Base-by-base conservation (phyloP, 37 sponge, comb jelly and placozoan species). In the Geodia barretti region DNA sequence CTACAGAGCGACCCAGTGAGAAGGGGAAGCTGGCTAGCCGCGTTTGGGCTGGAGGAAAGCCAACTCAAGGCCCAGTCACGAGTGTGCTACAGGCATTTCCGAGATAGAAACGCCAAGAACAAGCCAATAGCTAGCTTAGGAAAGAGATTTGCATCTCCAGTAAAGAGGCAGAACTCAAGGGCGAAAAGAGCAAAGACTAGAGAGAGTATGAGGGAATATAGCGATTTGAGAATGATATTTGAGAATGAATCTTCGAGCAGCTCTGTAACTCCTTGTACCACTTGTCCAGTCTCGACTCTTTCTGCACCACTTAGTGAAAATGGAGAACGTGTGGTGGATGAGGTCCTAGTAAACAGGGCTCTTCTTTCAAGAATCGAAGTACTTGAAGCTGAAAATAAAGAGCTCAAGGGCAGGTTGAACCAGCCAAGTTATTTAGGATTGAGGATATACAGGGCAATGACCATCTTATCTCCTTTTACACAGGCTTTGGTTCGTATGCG, bases 401-500 rank as follows among this genome's bases (percentile, higher is more conserved):
- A 7, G 24, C 19, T 65, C 8, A 65, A n/a, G 26, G 20, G 2
- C 29, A 75, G 59, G 41, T 65, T 8, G 24, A 20, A 14, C 23
- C 70, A 34, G 26, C 81, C 21, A 24, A 30, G 39, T 54, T 11
- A n/a, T 83, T 73, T 62, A 40, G 83, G 3, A 8, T 83, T 63
- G 77, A 67, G 60, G n/a, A 68, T 29, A 76, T 84, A 25, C 20
- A 33, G 23, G 26, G 67, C 34, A 32, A 75, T 34, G 61, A 84
- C 36, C 31, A 3, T 41, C 84, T 84, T 20, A 21, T 82, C 41
- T 21, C 30, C 20, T 73, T 82, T 32, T 84, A 76, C 63, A 84
- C 84, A 25, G 77, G 84, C 5, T 84, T 84, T 76, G 1, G 20
- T 8, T 68, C 77, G 4, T 84, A 70, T 76, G 77, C 24, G 25